A percentile compares a stretch with the other conserved stretches of the same genome.
Evolutionary conservation across 2,888 invertebrate genomes (phyloP).

Genomic region (Cephus spinipes): DNA sequence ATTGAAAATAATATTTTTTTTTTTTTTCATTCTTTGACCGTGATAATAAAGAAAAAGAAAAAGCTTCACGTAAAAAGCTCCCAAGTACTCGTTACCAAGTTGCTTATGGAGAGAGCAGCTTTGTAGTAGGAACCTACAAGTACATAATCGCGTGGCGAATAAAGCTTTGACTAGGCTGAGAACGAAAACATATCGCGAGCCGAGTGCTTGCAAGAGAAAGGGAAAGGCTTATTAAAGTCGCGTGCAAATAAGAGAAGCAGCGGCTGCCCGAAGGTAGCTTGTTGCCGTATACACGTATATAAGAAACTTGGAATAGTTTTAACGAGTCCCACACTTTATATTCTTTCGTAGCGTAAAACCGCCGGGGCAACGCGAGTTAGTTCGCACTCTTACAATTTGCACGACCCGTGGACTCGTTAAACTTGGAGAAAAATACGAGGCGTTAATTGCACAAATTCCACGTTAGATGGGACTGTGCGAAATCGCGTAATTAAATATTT

Average conservation of each 20-base stretch:
- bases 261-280: not conserved
- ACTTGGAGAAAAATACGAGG: not conserved
- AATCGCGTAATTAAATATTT: slow-evolving; percentile 1
- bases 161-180: too few species aligned
- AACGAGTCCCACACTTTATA: not conserved
- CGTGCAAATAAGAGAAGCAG: not conserved
- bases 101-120: too few species aligned
- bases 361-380: not conserved
- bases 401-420: not conserved
- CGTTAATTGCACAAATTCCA: slow-evolving; percentile 1
- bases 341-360: not conserved
- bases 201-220: not conserved
- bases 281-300: not conserved
- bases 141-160: too few species aligned
- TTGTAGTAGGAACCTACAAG: too few species aligned
- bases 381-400: not conserved
- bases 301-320: not conserved
- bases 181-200: too few species aligned
- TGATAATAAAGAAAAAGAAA: too few species aligned
- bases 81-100: too few species aligned
- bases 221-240: not conserved
- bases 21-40: too few species aligned
- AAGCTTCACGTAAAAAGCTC: too few species aligned
- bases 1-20: too few species aligned
- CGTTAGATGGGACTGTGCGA: not conserved